Evolutionary conservation across 2,113 vertebrate species (phyloP).

Genomic region (Cyprinodon tularosa): DNA sequence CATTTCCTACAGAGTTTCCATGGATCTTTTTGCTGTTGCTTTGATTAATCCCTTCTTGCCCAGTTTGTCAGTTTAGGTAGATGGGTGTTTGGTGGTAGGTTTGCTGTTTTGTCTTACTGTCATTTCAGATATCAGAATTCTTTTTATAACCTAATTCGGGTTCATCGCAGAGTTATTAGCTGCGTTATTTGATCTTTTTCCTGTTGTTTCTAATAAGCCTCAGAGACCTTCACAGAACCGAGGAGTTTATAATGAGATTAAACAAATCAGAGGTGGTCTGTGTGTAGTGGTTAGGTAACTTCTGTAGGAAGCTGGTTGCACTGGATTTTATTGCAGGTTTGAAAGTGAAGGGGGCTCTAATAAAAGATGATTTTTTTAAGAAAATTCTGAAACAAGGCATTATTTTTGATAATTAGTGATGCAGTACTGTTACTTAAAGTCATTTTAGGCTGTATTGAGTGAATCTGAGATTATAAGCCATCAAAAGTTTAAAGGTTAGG

Average conservation of each 20-base stretch:
- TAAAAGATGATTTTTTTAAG: too few relatives aligned
- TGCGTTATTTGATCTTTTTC: not conserved
- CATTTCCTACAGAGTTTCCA: not conserved
- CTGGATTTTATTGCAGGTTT: not conserved
- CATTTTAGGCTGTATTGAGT: too few relatives aligned
- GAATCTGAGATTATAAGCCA: too few relatives aligned
- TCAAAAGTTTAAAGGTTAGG: too few relatives aligned
- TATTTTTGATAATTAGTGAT: too few relatives aligned
- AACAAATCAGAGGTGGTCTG: not conserved
- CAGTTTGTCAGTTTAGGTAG: not conserved
- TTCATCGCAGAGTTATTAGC: not conserved
- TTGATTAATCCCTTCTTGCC: not conserved
- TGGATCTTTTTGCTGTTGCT: not conserved
- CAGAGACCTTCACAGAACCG: not conserved
- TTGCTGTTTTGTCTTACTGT: not conserved
- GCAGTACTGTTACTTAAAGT: too few relatives aligned
- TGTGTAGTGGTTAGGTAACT: not conserved
- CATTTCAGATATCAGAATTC: not conserved
- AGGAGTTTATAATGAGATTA: not conserved
- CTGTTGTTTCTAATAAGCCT: not conserved
- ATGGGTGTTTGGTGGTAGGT: not conserved
- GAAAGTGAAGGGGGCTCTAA: too few relatives aligned
- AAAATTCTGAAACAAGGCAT: too few relatives aligned
- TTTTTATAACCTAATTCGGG: not conserved
- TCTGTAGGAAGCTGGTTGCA: not conserved